These are phyloP conservation scores for Pelodiscus sinensis DNA, from an alignment of 2,113 vertebrate genomes.

Conservation along the genomic window DNA sequence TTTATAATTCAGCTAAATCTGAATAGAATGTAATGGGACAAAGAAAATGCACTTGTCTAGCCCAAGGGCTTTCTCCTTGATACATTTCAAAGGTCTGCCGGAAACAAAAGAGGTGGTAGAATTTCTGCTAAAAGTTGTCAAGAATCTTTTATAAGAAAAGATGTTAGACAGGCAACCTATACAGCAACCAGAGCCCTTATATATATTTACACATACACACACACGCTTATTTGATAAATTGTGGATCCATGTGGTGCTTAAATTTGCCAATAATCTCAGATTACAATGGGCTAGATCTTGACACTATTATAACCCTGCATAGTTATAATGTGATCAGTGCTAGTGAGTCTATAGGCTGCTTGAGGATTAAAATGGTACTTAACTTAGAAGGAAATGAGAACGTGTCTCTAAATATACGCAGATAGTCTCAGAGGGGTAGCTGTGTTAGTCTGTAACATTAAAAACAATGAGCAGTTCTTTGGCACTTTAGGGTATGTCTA, in stretches of 20 bases:
- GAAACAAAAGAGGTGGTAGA: conserved; percentile 29
- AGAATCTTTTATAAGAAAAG: conserved; percentile 1
- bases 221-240: conserved; percentile 13
- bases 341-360: not conserved
- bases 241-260: not conserved
- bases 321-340: not conserved
- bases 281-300: not conserved
- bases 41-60: conserved; percentile 27
- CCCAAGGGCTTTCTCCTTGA: not conserved
- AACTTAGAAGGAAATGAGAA: not conserved
- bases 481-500: no score
- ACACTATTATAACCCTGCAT: not conserved
- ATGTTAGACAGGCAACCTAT: not conserved
- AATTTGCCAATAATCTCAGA: conserved; percentile 26
- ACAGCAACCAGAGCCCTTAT: not conserved
- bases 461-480: no score
- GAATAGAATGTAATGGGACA: conserved; percentile 12
- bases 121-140: conserved; percentile 9
- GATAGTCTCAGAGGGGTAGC: no score
- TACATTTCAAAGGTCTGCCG: conserved; percentile 27
- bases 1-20: conserved; percentile 12
- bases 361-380: not conserved
- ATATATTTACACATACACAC: not conserved
- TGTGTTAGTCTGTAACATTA: no score
- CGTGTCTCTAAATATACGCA: not conserved